These are phyloP conservation scores for Nymphalis polychloros DNA, from an alignment of 2,888 invertebrate species.

Conservation along the genomic window DNA sequence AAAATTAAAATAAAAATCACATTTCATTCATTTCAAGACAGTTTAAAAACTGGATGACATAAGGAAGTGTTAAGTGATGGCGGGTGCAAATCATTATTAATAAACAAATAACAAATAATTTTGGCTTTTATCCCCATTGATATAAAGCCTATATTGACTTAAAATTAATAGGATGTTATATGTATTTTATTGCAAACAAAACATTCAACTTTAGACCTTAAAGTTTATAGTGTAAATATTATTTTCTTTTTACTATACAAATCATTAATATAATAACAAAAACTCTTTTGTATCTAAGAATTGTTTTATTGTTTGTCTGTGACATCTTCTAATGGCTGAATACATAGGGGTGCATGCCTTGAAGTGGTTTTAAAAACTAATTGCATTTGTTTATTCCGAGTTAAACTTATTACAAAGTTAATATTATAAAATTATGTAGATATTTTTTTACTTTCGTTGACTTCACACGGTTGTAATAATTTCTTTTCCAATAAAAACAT, in stretches of 20 bases:
- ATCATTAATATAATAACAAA: constrained; percentile 4
- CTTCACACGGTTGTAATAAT: too few relatives aligned
- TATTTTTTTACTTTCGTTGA: too few relatives aligned
- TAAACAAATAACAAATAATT: background rate
- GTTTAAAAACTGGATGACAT: constrained; percentile 57
- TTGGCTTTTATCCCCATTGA: background rate
- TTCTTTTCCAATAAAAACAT: too few relatives aligned
- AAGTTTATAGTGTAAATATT: background rate
- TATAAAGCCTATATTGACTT: background rate
- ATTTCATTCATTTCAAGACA: constrained; percentile 45
- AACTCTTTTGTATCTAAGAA: constrained; percentile 6
- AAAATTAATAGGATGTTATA: background rate
- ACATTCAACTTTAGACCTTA: constrained; percentile 4
- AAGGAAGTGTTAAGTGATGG: constrained; percentile 36
- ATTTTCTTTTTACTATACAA: background rate
- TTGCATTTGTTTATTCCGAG: background rate
- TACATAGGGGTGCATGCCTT: constrained; percentile 5
- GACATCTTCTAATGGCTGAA: constrained; percentile 8
- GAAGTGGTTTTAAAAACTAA: background rate
- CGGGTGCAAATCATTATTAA: constrained; percentile 18
- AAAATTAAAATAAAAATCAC: constrained; percentile 69
- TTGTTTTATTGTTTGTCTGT: constrained; percentile 9
- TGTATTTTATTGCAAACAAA: constrained; percentile 11
- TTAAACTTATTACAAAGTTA: background rate
- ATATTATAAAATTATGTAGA: too few relatives aligned